Evolutionary conservation across 2,113 vertebrate species (phyloP).

Genomic region (Atrichornis clamosus): DNA sequence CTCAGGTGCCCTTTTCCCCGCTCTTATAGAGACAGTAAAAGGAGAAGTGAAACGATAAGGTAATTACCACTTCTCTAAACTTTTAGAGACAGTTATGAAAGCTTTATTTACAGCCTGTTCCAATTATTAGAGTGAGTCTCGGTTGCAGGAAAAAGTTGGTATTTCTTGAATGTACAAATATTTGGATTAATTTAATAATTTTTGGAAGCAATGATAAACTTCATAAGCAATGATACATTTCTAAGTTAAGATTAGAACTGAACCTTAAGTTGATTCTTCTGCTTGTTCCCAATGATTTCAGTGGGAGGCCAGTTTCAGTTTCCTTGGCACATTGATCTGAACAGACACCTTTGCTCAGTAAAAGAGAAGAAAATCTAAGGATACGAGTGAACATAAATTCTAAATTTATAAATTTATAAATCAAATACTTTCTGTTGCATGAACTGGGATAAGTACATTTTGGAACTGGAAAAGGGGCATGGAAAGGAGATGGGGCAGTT

Average conservation of each 20-base stretch:
- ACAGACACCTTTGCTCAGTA: not conserved
- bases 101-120: not conserved
- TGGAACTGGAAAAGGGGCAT: not conserved
- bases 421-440: not conserved
- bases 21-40: not conserved
- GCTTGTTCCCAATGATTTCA: not conserved
- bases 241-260: not conserved
- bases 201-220: not conserved
- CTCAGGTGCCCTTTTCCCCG: not conserved
- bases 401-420: not conserved
- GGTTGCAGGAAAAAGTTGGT: not conserved
- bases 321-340: not conserved
- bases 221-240: not conserved
- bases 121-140: not conserved
- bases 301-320: not conserved
- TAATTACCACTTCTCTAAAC: not conserved
- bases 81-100: not conserved
- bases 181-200: not conserved
- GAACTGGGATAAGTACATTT: not conserved
- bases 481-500: not conserved
- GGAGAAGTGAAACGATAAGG: not conserved
- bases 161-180: not conserved
- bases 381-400: not conserved
- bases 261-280: not conserved
- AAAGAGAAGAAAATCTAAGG: not conserved